A percentile compares a stretch with the other conserved stretches of the same genome.
These are phyloP conservation scores for Sylvicapra grimmia DNA, from an alignment of 2,113 vertebrate species.

Conservation along the genomic window DNA sequence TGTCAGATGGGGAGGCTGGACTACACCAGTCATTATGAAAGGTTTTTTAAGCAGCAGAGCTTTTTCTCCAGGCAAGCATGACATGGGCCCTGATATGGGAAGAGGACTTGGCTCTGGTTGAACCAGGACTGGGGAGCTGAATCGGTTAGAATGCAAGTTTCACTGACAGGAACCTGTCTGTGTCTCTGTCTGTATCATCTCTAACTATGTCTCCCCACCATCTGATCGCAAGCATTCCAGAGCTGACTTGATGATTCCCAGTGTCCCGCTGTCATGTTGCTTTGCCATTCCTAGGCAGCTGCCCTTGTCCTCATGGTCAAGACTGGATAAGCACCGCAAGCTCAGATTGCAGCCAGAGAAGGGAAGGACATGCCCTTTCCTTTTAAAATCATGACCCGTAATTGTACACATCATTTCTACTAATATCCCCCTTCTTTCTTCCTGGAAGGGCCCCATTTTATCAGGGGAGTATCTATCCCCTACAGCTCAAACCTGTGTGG, in stretches of 20 bases:
- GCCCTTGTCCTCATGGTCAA: background rate
- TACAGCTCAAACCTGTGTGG: background rate
- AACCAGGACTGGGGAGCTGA: background rate
- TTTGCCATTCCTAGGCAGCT: background rate
- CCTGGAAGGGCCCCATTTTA: background rate
- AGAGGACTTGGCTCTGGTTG: background rate
- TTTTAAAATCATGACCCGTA: background rate
- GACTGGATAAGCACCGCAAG: background rate
- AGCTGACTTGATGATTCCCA: background rate
- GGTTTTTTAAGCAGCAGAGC: background rate
- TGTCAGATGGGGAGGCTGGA: background rate
- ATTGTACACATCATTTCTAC: background rate
- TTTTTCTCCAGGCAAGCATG: background rate
- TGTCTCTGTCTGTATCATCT: background rate
- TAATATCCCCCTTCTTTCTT: background rate
- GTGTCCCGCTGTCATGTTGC: background rate
- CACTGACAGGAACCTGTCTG: background rate
- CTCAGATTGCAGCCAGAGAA: background rate
- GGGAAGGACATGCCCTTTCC: background rate
- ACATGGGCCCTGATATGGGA: background rate
- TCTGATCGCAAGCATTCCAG: background rate
- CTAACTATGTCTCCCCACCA: background rate
- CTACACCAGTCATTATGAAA: background rate
- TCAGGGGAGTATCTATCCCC: background rate
- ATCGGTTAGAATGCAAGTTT: background rate